phyloP scores from a whole-genome alignment of 2,797 vertebrate genomes.

The Pangasius krempfi region DNA sequence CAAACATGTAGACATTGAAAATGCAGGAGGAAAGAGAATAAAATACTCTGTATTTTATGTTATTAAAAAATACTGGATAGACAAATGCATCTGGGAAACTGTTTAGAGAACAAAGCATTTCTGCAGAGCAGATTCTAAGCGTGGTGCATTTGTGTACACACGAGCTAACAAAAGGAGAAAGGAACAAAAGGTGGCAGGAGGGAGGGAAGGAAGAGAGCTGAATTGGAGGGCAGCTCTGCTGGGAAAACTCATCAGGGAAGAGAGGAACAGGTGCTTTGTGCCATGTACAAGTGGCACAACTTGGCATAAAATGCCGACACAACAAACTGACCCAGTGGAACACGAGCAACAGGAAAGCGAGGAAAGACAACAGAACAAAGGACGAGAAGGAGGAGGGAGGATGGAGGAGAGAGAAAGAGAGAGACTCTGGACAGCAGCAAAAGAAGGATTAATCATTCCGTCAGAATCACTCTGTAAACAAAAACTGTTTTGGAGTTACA shows the following conservation, averaged over 20 bases:
- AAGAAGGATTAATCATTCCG: slow-evolving; percentile 11
- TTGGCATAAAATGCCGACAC: slow-evolving; percentile 44
- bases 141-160: not conserved
- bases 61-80: not conserved
- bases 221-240: slow-evolving; percentile 26
- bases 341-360: slow-evolving; percentile 34
- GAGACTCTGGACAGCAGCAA: not conserved
- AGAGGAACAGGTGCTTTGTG: slow-evolving; percentile 54
- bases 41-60: not conserved
- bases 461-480: slow-evolving; percentile 16
- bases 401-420: not conserved
- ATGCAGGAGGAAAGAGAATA: not conserved
- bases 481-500: not conserved
- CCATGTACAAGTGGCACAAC: slow-evolving; percentile 43
- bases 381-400: slow-evolving; percentile 17
- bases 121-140: slow-evolving; percentile 3
- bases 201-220: slow-evolving; percentile 2
- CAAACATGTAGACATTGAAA: not conserved
- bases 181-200: slow-evolving; percentile 32
- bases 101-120: slow-evolving; percentile 30
- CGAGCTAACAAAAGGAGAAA: slow-evolving; percentile 18
- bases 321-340: slow-evolving; percentile 51
- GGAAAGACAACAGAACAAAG: not conserved
- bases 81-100: not conserved
- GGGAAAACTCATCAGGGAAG: slow-evolving; percentile 24